Conservation (phyloP, 2,113 vertebrate genomes). For the Baryphthengus martii region DNA sequence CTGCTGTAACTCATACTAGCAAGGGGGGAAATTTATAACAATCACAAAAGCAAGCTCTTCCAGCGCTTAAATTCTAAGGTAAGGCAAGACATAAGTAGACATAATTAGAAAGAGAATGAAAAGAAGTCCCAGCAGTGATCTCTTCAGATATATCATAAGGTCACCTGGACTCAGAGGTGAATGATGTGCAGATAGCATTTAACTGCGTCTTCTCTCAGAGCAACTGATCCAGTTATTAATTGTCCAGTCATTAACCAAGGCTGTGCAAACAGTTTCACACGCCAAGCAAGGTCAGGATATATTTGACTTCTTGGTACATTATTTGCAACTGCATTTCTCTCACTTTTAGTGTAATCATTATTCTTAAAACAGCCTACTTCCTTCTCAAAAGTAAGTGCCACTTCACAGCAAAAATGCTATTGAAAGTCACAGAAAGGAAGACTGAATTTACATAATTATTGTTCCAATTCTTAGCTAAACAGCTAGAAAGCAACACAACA, state of each 20-base stretch:
- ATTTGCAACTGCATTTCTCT: neutral
- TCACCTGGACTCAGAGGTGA: neutral
- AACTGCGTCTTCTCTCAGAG: neutral
- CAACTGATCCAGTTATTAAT: slow-evolving; percentile 15
- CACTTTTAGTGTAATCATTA: neutral
- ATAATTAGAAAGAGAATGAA: neutral
- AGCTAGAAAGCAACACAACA: neutral
- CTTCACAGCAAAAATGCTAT: neutral
- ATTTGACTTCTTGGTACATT: neutral
- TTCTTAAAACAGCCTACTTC: neutral
- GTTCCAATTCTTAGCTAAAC: neutral
- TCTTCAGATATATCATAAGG: neutral
- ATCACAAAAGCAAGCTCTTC: neutral
- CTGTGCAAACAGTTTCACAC: neutral
- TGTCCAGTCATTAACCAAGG: neutral
- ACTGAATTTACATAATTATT: neutral
- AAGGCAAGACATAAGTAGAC: neutral
- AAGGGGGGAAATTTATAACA: neutral
- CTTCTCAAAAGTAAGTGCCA: neutral
- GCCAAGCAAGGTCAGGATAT: neutral
- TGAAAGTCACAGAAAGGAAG: neutral
- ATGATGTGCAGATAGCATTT: neutral
- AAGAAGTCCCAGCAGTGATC: neutral
- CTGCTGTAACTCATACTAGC: neutral
- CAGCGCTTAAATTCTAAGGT: neutral